A percentile compares a stretch with the other conserved stretches of the same genome.
These are phyloP conservation scores for Merodon equestris DNA, from an alignment of 2,888 invertebrate genomes.

Conservation along the genomic window DNA sequence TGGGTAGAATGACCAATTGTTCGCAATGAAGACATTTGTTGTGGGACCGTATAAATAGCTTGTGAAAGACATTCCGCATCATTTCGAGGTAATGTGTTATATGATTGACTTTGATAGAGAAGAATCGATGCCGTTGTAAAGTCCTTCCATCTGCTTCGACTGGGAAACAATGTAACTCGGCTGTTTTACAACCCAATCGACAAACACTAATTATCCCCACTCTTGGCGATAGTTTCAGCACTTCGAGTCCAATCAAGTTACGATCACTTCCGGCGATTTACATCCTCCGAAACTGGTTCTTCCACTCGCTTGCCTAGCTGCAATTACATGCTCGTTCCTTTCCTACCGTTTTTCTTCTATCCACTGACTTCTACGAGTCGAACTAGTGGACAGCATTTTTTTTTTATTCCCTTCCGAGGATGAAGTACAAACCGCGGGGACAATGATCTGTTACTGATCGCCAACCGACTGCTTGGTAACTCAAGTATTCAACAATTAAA, in stretches of 20 bases:
- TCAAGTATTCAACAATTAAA: conserved; percentile 57
- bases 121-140: neutral
- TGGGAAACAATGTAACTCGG: conserved; percentile 11
- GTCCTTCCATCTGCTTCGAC: conserved; percentile 8
- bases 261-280: conserved; percentile 66
- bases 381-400: conserved; percentile 29
- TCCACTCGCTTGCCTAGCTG: conserved; percentile 20
- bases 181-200: conserved; percentile 45
- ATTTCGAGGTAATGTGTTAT: too few species aligned
- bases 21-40: too few species aligned
- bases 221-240: conserved; percentile 9
- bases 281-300: conserved; percentile 63
- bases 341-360: neutral
- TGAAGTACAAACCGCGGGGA: conserved; percentile 32
- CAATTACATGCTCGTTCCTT: conserved; percentile 54
- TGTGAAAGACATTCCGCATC: too few species aligned
- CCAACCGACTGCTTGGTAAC: conserved; percentile 26
- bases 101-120: too few species aligned
- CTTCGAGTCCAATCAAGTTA: conserved; percentile 49
- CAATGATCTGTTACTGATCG: conserved; percentile 62
- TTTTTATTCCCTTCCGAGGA: conserved; percentile 14
- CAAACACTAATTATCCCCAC: conserved; percentile 56
- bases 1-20: too few species aligned
- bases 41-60: too few species aligned
- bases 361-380: neutral